Evolutionary conservation across 2,797 vertebrate genomes (phyloP).

Genomic region (Malacoctenus gilli): DNA sequence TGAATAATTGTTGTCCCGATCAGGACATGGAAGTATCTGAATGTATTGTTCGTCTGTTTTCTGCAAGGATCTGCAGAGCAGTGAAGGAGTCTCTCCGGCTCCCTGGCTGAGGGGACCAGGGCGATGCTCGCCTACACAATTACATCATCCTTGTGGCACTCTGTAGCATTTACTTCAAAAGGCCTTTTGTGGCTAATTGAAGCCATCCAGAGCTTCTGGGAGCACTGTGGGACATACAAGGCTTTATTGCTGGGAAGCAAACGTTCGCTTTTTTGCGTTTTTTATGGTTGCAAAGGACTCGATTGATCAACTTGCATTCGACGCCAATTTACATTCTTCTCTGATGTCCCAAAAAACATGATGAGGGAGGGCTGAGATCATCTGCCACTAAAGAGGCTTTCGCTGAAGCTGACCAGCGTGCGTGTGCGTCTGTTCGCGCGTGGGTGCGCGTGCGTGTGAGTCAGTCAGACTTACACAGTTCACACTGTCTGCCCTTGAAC

Average conservation of each 20-base stretch:
- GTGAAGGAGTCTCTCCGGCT: no score
- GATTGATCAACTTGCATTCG: neutral
- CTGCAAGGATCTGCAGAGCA: no score
- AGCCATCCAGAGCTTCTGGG: neutral
- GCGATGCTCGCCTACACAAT: neutral
- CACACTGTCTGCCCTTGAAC: conserved; percentile 91
- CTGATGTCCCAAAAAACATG: neutral
- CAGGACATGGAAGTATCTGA: no score
- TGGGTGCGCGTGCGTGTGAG: neutral
- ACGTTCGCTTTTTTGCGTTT: neutral
- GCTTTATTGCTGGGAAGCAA: neutral
- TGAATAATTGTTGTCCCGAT: no score
- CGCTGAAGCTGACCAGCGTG: neutral
- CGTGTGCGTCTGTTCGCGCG: neutral
- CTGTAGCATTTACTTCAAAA: neutral
- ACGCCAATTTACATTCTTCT: no score
- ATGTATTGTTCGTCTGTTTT: no score
- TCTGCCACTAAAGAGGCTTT: conserved; percentile 1
- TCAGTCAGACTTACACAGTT: conserved; percentile 86
- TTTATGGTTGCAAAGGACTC: neutral
- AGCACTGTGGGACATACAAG: neutral
- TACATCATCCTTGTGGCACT: no score
- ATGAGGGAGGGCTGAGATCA: neutral
- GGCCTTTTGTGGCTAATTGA: neutral
- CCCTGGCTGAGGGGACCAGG: no score